Evolutionary conservation across 2,797 vertebrate genomes (phyloP).

Genomic region (Prunella strophiata): DNA sequence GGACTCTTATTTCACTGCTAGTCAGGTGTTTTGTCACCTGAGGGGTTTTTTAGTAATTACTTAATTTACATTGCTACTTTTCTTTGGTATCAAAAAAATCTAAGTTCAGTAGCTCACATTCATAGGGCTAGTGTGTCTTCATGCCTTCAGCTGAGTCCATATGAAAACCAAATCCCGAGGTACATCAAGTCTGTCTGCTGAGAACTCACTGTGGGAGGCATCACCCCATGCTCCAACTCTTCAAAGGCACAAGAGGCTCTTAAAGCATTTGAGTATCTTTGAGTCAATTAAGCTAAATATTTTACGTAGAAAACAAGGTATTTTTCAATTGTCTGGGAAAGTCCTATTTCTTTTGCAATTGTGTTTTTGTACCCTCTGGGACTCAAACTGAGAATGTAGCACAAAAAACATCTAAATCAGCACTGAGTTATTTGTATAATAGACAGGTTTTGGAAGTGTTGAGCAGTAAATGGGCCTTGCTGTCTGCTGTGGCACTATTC

Average conservation of each 20-base stretch:
- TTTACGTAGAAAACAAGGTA: background rate
- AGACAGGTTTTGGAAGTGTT: background rate
- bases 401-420: background rate
- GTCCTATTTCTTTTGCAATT: background rate
- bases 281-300: background rate
- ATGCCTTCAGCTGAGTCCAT: background rate
- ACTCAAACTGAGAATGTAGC: background rate
- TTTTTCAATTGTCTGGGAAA: background rate
- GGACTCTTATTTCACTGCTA: background rate
- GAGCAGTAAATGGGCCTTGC: background rate
- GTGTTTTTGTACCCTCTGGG: background rate
- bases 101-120: background rate
- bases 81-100: background rate
- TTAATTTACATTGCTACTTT: background rate
- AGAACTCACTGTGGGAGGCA: background rate
- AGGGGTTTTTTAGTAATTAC: background rate
- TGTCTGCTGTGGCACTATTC: conserved; percentile 11
- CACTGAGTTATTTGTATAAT: background rate
- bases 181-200: background rate
- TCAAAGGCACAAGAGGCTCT: background rate
- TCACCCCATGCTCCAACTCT: background rate
- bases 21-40: background rate
- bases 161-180: background rate
- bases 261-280: background rate
- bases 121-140: background rate